Percentiles rank a stretch among this genome's conserved stretches.
Conservation (phyloP, 2,888 invertebrate species). For the Tipula confusa region DNA sequence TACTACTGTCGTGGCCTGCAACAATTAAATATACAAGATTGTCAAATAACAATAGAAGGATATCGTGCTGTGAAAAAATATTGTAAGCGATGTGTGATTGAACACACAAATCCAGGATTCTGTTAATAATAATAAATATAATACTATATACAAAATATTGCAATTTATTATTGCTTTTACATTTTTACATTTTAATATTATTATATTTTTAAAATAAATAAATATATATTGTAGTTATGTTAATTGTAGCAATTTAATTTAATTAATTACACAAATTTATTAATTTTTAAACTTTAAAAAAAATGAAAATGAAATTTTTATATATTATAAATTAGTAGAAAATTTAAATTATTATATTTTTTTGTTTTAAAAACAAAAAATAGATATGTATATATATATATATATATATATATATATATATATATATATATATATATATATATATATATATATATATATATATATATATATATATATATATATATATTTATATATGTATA, state of each 20-base stretch:
- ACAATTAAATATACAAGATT: conserved; percentile 90
- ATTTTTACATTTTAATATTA: neutral
- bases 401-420: neutral
- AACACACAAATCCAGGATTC: conserved; percentile 93
- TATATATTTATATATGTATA: too few relatives aligned
- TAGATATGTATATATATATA: neutral
- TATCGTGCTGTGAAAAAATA: conserved; percentile 89
- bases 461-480: too few relatives aligned
- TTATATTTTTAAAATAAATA: neutral
- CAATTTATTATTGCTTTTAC: neutral
- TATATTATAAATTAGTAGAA: neutral
- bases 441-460: neutral
- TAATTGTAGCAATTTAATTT: neutral
- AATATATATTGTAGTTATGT: neutral
- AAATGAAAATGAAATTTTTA: neutral
- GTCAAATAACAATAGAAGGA: conserved; percentile 82
- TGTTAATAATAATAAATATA: conserved; percentile 53
- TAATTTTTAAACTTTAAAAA: neutral
- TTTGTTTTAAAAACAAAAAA: neutral
- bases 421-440: neutral
- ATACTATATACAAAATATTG: neutral
- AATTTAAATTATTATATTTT: neutral
- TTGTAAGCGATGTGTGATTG: conserved; percentile 88
- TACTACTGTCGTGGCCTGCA: conserved; percentile 86
- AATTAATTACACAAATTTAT: neutral